Percentiles rank a stretch among this genome's conserved stretches.
phyloP scores from a whole-genome alignment of 2,888 invertebrate genomes.

The Tineola bisselliella region DNA sequence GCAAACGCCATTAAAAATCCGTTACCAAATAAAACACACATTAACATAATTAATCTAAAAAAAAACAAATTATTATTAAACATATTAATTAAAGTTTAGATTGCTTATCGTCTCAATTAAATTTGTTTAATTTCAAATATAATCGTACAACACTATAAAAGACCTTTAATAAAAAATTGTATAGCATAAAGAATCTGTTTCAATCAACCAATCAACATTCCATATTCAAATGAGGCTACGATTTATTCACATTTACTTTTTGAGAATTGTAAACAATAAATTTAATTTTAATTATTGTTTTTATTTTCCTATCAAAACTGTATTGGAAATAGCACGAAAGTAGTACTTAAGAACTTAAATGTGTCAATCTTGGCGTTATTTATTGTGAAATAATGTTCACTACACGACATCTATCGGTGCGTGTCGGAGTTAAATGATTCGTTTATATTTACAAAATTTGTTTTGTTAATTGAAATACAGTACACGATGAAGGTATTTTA shows the following conservation, averaged over 20 bases:
- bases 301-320: too few relatives aligned
- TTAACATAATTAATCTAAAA: background rate
- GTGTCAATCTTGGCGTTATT: too few relatives aligned
- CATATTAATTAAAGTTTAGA: background rate
- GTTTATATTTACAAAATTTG: background rate
- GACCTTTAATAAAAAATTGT: background rate
- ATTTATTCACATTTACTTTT: background rate
- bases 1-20: background rate
- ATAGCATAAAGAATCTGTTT: slow-evolving; percentile 3
- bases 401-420: too few relatives aligned
- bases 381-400: too few relatives aligned
- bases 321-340: too few relatives aligned
- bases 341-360: too few relatives aligned
- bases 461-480: background rate
- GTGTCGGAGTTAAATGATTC: background rate
- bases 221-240: background rate
- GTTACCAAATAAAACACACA: background rate
- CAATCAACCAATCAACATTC: slow-evolving; percentile 8
- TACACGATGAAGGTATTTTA: background rate
- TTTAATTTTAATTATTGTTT: too few relatives aligned
- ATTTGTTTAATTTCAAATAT: background rate
- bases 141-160: slow-evolving; percentile 5
- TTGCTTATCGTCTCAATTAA: slow-evolving; percentile 2
- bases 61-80: background rate
- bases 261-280: background rate